Conservation (phyloP, 2,113 vertebrate species). For the Orycteropus afer region DNA sequence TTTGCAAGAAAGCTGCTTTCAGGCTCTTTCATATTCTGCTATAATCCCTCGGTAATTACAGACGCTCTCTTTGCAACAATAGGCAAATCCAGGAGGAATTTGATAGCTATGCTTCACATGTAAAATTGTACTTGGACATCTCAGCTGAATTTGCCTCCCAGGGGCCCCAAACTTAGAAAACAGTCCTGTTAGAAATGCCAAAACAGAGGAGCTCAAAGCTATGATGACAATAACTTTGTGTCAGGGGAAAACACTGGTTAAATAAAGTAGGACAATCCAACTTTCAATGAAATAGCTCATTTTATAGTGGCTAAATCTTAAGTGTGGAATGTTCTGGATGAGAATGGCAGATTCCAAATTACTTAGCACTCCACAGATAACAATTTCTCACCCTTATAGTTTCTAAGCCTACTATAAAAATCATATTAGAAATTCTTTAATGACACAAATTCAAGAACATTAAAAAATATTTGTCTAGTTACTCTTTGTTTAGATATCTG, state of each 20-base stretch:
- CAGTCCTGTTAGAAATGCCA: slow-evolving; percentile 72
- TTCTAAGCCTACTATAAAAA: slow-evolving; percentile 40
- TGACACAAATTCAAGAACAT: neutral
- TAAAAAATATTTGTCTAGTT: neutral
- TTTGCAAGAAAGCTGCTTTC: slow-evolving; percentile 80
- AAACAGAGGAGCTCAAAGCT: slow-evolving; percentile 72
- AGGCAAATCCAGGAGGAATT: slow-evolving; percentile 80
- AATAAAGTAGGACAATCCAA: slow-evolving; percentile 71
- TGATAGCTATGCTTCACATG: slow-evolving; percentile 34
- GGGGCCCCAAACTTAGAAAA: slow-evolving; percentile 67
- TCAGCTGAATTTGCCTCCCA: slow-evolving; percentile 78
- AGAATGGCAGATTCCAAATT: slow-evolving; percentile 73
- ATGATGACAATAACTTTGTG: slow-evolving; percentile 54
- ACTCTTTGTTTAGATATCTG: neutral
- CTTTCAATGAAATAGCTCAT: slow-evolving; percentile 62
- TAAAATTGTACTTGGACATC: slow-evolving; percentile 78
- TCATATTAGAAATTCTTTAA: neutral
- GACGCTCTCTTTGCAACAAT: slow-evolving; percentile 82
- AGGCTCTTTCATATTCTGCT: slow-evolving; percentile 76
- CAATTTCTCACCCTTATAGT: slow-evolving; percentile 62
- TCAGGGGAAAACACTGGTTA: slow-evolving; percentile 72
- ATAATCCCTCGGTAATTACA: slow-evolving; percentile 85
- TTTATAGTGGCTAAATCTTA: slow-evolving; percentile 68
- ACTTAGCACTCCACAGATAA: slow-evolving; percentile 62
- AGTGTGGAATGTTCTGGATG: slow-evolving; percentile 63